phyloP scores from a whole-genome alignment of 2,113 vertebrate species.

The Lanius ludovicianus region DNA sequence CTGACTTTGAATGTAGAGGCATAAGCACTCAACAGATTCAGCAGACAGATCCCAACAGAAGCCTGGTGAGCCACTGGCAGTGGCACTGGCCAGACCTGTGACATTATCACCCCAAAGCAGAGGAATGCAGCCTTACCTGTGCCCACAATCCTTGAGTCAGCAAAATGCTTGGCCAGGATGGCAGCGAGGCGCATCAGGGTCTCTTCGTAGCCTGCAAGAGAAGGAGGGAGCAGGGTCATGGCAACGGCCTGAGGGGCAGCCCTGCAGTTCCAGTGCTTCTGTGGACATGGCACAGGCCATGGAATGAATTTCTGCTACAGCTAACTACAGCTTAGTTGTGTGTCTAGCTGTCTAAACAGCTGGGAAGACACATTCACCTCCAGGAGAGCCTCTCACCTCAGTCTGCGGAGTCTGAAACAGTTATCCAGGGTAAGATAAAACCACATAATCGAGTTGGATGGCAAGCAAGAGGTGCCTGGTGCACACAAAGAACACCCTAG shows the following conservation, averaged over 20 bases:
- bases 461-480: background rate
- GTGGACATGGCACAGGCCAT: fast-evolving
- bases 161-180: conserved; percentile 96
- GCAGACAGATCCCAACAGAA: background rate
- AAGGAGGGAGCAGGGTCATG: background rate
- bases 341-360: background rate
- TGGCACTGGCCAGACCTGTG: background rate
- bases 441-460: fast-evolving
- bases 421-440: background rate
- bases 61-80: background rate
- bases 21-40: background rate
- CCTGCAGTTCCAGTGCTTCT: background rate
- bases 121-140: conserved; percentile 80
- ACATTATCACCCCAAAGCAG: background rate
- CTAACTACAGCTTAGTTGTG: background rate
- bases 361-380: background rate
- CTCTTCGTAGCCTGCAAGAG: conserved; percentile 87
- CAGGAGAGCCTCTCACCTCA: background rate
- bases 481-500: background rate
- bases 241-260: background rate
- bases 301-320: background rate
- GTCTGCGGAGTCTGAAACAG: background rate
- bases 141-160: conserved; percentile 91
- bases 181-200: conserved; percentile 90
- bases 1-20: background rate